Conservation (phyloP, 1,140 invertebrate species). For the Stenopsyche tienmushanensis region DNA sequence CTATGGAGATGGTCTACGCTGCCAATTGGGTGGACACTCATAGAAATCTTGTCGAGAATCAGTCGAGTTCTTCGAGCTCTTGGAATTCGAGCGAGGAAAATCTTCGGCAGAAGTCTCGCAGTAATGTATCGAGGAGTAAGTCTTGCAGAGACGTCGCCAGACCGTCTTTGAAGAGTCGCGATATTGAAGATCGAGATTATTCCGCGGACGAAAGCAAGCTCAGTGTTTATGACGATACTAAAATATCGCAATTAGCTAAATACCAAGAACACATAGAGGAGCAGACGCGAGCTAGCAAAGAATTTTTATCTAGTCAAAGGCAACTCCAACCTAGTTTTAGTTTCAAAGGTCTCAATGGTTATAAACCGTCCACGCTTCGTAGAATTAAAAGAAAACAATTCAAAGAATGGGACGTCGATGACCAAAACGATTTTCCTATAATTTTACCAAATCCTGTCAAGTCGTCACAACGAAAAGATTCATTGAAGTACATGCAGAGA, state of each 20-base stretch:
- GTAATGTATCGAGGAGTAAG: slow-evolving; percentile 54
- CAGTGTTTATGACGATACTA: slow-evolving; percentile 46
- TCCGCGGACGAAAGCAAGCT: slow-evolving; percentile 44
- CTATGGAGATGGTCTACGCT: slow-evolving; percentile 76
- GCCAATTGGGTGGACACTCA: slow-evolving; percentile 76
- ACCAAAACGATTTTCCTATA: slow-evolving; percentile 48
- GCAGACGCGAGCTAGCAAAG: slow-evolving; percentile 54
- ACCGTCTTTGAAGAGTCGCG: slow-evolving; percentile 43
- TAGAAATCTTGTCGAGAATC: slow-evolving; percentile 26
- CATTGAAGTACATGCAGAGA: slow-evolving; percentile 54
- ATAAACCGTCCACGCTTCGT: slow-evolving; percentile 57
- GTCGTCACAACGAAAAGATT: slow-evolving; percentile 52
- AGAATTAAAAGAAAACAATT: slow-evolving; percentile 56
- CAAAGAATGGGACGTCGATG: slow-evolving; percentile 58
- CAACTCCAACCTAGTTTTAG: slow-evolving; percentile 56
- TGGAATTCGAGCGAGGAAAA: slow-evolving; percentile 37
- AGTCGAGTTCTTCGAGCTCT: slow-evolving; percentile 31
- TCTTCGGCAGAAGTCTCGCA: slow-evolving; percentile 40
- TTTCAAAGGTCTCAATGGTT: slow-evolving; percentile 61
- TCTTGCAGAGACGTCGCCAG: slow-evolving; percentile 53
- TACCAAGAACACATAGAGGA: slow-evolving; percentile 63
- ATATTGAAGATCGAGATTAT: slow-evolving; percentile 47
- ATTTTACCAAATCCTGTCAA: slow-evolving; percentile 35
- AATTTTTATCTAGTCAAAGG: slow-evolving; percentile 50
- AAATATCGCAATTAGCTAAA: slow-evolving; percentile 60